Evolutionary conservation across 1,140 invertebrate species (phyloP).

Genomic region (Mesaphorura yosii): DNA sequence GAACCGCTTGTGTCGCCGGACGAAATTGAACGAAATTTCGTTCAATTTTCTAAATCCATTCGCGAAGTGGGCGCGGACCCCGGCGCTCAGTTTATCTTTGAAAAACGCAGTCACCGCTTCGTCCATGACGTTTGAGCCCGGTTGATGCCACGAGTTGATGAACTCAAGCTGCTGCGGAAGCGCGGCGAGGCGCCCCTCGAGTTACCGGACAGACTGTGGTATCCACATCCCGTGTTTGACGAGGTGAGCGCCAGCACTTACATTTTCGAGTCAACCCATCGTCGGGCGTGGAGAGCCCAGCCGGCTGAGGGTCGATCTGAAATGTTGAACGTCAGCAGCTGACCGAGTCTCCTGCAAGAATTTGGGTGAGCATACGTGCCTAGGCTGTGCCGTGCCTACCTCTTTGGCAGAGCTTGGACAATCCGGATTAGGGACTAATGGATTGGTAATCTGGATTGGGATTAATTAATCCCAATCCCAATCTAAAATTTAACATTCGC

Average conservation of each 20-base stretch:
- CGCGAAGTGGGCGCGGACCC: slow-evolving; percentile 1
- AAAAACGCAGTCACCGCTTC: slow-evolving; percentile 7
- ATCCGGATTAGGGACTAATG: background rate
- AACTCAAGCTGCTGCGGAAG: background rate
- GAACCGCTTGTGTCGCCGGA: slow-evolving; percentile 8
- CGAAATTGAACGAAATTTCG: slow-evolving; percentile 19
- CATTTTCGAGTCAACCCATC: no score
- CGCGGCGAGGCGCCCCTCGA: background rate
- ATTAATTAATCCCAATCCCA: background rate
- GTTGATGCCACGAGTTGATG: slow-evolving; percentile 16
- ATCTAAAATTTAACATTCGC: background rate
- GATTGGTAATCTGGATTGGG: background rate
- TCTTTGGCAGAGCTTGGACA: no score
- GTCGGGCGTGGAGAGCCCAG: no score
- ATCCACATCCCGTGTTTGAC: no score
- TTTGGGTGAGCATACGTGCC: no score
- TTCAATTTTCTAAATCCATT: slow-evolving; percentile 10
- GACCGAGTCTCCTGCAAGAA: no score
- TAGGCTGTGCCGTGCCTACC: no score
- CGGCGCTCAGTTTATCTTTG: background rate
- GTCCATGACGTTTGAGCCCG: slow-evolving; percentile 12
- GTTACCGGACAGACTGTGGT: no score
- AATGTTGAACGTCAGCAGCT: no score
- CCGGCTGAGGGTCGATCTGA: no score
- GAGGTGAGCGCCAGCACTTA: no score